Conservation (phyloP, 2,888 invertebrate species). For the Melanostoma mellinum region DNA sequence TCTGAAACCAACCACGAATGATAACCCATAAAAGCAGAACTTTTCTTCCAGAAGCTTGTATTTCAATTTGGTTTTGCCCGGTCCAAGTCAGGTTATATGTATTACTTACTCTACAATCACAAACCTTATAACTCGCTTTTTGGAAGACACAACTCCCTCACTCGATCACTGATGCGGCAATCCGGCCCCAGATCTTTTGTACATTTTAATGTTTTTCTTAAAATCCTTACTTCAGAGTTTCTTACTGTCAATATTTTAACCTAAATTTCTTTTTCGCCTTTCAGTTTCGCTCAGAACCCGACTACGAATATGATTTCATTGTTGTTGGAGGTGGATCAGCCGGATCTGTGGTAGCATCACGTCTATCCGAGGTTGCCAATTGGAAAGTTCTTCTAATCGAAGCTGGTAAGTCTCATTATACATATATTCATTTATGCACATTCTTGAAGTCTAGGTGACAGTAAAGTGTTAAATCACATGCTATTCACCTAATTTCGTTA, state of each 20-base stretch:
- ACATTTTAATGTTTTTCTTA: too few relatives aligned
- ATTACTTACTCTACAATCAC: too few relatives aligned
- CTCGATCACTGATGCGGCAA: too few relatives aligned
- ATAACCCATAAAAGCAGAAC: too few relatives aligned
- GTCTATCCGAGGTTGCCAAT: conserved; percentile 81
- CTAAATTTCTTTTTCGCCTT: conserved; percentile 40
- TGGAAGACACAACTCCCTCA: too few relatives aligned
- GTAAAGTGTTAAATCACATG: conserved; percentile 13
- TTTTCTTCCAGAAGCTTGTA: too few relatives aligned
- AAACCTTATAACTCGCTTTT: too few relatives aligned
- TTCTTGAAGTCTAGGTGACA: neutral
- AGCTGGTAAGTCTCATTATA: conserved; percentile 79
- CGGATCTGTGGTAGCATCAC: conserved; percentile 81
- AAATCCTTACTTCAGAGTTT: neutral
- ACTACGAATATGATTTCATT: conserved; percentile 82
- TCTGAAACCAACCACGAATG: too few relatives aligned
- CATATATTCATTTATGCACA: neutral
- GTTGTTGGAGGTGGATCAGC: conserved; percentile 82
- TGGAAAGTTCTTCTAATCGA: conserved; percentile 82
- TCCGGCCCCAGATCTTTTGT: too few relatives aligned
- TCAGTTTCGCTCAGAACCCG: conserved; percentile 81
- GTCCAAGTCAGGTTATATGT: too few relatives aligned
- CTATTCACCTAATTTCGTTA: neutral
- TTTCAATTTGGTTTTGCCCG: too few relatives aligned
- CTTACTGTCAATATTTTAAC: conserved; percentile 21